phyloP scores from a whole-genome alignment of 2,888 invertebrate species.

The Drosophila infuscata region DNA sequence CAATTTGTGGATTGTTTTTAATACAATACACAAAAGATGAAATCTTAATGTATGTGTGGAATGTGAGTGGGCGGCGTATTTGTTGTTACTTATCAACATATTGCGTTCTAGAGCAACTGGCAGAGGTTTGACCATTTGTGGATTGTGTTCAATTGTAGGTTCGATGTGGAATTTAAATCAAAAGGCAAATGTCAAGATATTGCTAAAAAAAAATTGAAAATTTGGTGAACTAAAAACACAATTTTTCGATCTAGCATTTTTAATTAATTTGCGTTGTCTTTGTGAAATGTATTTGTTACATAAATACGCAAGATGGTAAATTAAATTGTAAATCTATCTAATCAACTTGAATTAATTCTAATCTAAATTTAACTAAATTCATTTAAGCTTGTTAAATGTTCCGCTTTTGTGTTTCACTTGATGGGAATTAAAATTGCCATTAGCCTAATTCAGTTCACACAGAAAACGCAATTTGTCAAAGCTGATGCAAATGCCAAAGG shows the following conservation, averaged over 20 bases:
- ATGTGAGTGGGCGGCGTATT: not conserved
- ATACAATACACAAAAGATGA: not conserved
- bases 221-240: not conserved
- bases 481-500: slow-evolving; percentile 25
- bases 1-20: slow-evolving; percentile 9
- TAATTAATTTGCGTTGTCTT: not conserved
- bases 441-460: slow-evolving; percentile 9
- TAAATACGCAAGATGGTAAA: not conserved
- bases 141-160: not conserved
- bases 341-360: not conserved
- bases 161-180: not conserved
- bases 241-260: not conserved
- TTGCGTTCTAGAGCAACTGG: not conserved
- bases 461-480: slow-evolving; percentile 36
- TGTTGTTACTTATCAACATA: not conserved
- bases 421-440: slow-evolving; percentile 4
- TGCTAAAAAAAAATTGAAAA: not conserved
- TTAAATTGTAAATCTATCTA: not conserved
- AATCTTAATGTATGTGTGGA: not conserved
- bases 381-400: not conserved
- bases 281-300: not conserved
- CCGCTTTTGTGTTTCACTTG: not conserved
- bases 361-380: not conserved
- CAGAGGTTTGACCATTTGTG: not conserved
- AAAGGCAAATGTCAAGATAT: not conserved